Percentiles rank a stretch among this genome's conserved stretches.
phyloP scores from a whole-genome alignment of 1,140 invertebrate species.

The Theocolax elegans region DNA sequence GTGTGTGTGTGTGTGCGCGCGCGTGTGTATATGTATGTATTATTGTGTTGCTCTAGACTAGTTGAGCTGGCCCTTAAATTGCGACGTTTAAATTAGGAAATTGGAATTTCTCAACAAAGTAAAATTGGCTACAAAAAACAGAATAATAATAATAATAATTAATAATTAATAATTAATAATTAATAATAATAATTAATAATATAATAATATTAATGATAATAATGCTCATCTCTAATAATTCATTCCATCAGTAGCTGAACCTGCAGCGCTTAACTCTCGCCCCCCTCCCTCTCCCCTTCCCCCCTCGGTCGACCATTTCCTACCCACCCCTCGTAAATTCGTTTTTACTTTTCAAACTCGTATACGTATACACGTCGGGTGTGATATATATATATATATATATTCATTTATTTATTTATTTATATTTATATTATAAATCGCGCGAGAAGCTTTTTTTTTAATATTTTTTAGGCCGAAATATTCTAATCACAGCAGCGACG shows the following conservation, averaged over 20 bases:
- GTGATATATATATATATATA: too few species aligned
- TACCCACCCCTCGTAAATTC: neutral
- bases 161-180: too few species aligned
- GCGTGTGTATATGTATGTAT: too few species aligned
- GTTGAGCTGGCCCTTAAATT: slow-evolving; percentile 67
- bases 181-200: slow-evolving; percentile 19
- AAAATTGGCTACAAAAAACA: slow-evolving; percentile 60
- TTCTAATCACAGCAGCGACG: slow-evolving; percentile 34
- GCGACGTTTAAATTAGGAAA: slow-evolving; percentile 55
- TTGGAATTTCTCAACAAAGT: slow-evolving; percentile 58
- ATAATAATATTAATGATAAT: slow-evolving; percentile 27
- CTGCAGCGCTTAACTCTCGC: slow-evolving; percentile 50
- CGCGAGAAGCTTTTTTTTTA: neutral
- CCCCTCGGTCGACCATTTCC: too few species aligned
- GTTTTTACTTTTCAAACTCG: neutral
- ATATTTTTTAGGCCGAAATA: slow-evolving; percentile 31
- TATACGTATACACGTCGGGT: too few species aligned
- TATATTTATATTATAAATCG: too few species aligned
- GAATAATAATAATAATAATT: slow-evolving; percentile 44
- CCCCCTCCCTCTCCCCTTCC: neutral
- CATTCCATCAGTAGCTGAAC: slow-evolving; percentile 52
- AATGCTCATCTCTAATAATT: slow-evolving; percentile 22
- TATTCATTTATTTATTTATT: too few species aligned
- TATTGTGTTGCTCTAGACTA: slow-evolving; percentile 64
- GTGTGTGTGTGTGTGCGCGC: too few species aligned